A percentile compares a stretch with the other conserved stretches of the same genome.
These are phyloP conservation scores for Saccopteryx leptura DNA, from an alignment of 2,113 vertebrate genomes.

Conservation along the genomic window DNA sequence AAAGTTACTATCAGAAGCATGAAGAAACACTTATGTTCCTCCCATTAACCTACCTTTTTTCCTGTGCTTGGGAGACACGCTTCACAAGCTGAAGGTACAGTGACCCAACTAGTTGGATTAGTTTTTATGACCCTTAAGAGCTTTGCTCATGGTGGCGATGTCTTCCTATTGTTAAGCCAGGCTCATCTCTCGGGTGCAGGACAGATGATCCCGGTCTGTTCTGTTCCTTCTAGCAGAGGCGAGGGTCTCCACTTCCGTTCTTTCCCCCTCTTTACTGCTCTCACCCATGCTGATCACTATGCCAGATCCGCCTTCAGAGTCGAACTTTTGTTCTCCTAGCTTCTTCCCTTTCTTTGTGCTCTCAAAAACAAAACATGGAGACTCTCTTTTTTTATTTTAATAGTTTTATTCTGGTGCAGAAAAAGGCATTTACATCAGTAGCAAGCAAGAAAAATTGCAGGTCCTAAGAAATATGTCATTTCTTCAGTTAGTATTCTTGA, in stretches of 20 bases:
- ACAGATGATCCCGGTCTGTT: neutral
- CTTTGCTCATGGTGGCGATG: neutral
- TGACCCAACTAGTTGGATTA: neutral
- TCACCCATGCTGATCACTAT: neutral
- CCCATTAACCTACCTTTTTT: neutral
- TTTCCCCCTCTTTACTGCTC: neutral
- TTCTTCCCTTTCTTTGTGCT: neutral
- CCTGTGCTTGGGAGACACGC: neutral
- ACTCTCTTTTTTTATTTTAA: neutral
- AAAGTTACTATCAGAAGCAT: neutral
- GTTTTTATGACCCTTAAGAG: neutral
- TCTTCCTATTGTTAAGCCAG: neutral
- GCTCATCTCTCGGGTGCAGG: neutral
- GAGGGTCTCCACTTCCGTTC: neutral
- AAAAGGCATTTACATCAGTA: constrained; percentile 18
- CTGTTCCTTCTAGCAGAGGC: neutral
- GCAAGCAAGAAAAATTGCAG: constrained; percentile 50
- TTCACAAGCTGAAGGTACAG: neutral
- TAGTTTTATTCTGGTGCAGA: neutral
- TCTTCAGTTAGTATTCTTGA: neutral
- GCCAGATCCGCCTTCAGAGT: neutral
- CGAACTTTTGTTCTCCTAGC: neutral
- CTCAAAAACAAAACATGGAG: neutral
- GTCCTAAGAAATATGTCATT: neutral
- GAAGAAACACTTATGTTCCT: constrained; percentile 21